Conservation (phyloP, 2,113 vertebrate species). For the Clupea harengus region DNA sequence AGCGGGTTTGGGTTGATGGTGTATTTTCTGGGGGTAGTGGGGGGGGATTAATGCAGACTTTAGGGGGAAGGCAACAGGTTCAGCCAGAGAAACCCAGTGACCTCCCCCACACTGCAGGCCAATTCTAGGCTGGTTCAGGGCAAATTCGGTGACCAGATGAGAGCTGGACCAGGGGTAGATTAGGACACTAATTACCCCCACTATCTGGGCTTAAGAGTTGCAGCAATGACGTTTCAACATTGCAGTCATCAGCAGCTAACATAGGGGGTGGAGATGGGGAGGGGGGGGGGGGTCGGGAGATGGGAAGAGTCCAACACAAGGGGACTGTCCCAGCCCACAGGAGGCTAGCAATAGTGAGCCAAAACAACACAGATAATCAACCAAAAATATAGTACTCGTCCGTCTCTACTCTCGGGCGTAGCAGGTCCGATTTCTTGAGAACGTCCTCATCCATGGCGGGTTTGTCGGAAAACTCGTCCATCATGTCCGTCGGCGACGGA, state of each 20-base stretch:
- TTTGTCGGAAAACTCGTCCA: slow-evolving; percentile 79
- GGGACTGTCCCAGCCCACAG: neutral
- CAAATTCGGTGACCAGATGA: neutral
- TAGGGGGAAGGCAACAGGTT: neutral
- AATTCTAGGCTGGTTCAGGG: neutral
- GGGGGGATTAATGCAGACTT: neutral
- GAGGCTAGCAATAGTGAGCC: neutral
- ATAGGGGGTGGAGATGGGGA: neutral
- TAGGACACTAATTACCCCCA: neutral
- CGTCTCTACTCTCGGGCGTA: slow-evolving; percentile 76
- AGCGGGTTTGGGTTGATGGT: neutral
- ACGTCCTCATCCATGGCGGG: slow-evolving; percentile 72
- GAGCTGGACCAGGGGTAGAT: too few relatives aligned
- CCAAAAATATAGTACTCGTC: slow-evolving; percentile 96
- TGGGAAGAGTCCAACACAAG: neutral
- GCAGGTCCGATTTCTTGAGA: slow-evolving; percentile 66
- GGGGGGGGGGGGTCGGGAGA: neutral
- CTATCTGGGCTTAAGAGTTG: neutral
- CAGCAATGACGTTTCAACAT: neutral
- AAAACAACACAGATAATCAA: slow-evolving; percentile 55
- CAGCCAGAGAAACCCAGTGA: neutral
- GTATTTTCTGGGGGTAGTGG: neutral
- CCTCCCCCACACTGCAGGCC: neutral
- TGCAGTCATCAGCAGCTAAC: neutral
- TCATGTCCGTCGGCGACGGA: slow-evolving; percentile 78